These are phyloP conservation scores for Kryptolebias ocellatus DNA, from an alignment of 2,797 vertebrate genomes.

Conservation along the genomic window DNA sequence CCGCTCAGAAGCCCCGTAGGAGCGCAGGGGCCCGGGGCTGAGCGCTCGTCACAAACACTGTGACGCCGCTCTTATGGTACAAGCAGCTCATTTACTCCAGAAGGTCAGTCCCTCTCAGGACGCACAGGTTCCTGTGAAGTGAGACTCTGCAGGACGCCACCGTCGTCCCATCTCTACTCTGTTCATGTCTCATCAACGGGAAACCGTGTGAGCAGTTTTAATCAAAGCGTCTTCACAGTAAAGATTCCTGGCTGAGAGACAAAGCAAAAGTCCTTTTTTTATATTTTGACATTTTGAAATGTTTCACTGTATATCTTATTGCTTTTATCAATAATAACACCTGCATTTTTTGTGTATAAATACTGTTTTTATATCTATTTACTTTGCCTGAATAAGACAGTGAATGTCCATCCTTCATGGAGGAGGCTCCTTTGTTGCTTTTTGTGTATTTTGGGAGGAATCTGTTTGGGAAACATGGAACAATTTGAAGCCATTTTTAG, in stretches of 20 bases:
- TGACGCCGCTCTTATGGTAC: constrained; percentile 39
- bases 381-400: not conserved
- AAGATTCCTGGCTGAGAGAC: constrained; percentile 48
- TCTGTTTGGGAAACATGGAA: not conserved
- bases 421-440: not conserved
- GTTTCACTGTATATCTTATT: constrained; percentile 24
- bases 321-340: not conserved
- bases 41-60: constrained; percentile 46
- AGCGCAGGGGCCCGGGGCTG: constrained; percentile 45
- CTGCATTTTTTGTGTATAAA: not conserved
- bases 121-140: constrained; percentile 36
- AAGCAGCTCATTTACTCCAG: constrained; percentile 66
- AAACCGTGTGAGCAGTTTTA: constrained; percentile 67
- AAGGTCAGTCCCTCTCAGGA: constrained; percentile 57
- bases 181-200: constrained; percentile 37
- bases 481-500: not conserved
- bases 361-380: not conserved
- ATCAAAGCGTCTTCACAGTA: constrained; percentile 68
- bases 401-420: not conserved
- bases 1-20: constrained; percentile 36
- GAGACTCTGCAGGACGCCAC: constrained; percentile 26
- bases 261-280: constrained; percentile 39
- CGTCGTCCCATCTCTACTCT: constrained; percentile 9
- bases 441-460: not conserved
- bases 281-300: constrained; percentile 35